Evolutionary conservation across 2,113 vertebrate species (phyloP).

Genomic region (Lucifuga dentata): DNA sequence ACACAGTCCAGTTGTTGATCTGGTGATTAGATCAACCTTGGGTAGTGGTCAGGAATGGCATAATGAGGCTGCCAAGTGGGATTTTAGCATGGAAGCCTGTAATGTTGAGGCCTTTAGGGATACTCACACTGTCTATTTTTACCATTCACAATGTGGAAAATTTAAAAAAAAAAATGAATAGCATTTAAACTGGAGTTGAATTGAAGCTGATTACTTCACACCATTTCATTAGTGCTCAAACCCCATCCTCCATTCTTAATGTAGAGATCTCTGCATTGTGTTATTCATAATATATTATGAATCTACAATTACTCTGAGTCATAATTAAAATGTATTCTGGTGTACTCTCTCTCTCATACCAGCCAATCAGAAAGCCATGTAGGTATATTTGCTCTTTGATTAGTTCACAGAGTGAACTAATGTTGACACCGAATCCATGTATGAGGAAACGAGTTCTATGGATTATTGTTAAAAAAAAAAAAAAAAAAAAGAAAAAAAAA

Average conservation of each 20-base stretch:
- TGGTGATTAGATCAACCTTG: conserved; percentile 95
- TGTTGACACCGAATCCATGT: background rate
- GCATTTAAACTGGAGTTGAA: conserved; percentile 26
- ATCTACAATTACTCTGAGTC: background rate
- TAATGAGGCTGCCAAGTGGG: conserved; percentile 77
- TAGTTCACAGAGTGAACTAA: conserved; percentile 6
- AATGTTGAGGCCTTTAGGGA: conserved; percentile 36
- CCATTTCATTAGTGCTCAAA: background rate
- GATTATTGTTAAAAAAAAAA: too few species aligned
- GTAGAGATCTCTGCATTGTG: conserved; percentile 1
- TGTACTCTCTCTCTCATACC: background rate
- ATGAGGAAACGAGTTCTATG: background rate
- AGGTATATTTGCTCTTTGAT: background rate
- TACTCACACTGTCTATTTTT: conserved; percentile 1
- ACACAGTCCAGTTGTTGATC: conserved; percentile 91
- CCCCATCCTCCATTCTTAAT: background rate
- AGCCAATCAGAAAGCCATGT: background rate
- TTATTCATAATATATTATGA: background rate
- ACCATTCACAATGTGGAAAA: conserved; percentile 49
- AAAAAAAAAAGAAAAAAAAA: too few species aligned
- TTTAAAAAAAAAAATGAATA: conserved; percentile 19
- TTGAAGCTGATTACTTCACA: conserved; percentile 15
- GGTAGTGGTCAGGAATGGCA: conserved; percentile 79
- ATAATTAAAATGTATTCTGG: background rate
- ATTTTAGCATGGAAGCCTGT: conserved; percentile 54